A percentile compares a stretch with the other conserved stretches of the same genome.
These are phyloP conservation scores for Harpagus bidentatus DNA, from an alignment of 2,113 vertebrate genomes.

Conservation along the genomic window DNA sequence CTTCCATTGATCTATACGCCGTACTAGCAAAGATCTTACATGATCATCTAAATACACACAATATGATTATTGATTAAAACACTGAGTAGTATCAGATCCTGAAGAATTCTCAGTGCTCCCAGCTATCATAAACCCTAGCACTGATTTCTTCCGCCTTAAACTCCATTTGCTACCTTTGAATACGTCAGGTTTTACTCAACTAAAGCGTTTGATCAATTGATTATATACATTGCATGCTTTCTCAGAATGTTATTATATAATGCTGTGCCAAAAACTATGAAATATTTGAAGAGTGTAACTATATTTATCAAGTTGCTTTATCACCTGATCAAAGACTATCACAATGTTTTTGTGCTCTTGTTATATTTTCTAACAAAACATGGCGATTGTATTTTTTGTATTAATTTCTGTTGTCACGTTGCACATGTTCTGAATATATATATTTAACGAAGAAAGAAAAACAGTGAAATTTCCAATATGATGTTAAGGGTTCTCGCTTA, in stretches of 20 bases:
- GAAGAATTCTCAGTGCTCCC: not conserved
- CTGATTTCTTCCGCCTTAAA: not conserved
- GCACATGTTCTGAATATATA: not conserved
- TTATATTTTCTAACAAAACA: not conserved
- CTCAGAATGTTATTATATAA: not conserved
- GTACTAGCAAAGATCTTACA: not conserved
- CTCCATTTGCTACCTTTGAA: not conserved
- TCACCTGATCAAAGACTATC: not conserved
- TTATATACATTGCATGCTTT: not conserved
- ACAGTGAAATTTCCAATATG: not conserved
- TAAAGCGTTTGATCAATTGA: not conserved
- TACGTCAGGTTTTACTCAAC: not conserved
- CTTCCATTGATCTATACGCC: not conserved
- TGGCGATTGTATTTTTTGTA: not conserved
- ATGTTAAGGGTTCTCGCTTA: not conserved
- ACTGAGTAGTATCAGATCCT: not conserved
- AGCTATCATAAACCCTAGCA: not conserved
- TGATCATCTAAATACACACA: not conserved
- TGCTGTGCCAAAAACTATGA: not conserved
- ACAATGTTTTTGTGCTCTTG: not conserved
- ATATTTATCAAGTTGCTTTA: not conserved
- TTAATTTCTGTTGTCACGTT: not conserved
- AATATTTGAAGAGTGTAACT: not conserved
- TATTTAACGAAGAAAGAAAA: not conserved
- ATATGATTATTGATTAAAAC: not conserved